Conservation (phyloP, 2,888 invertebrate species). For the Drosophila formosana region DNA sequence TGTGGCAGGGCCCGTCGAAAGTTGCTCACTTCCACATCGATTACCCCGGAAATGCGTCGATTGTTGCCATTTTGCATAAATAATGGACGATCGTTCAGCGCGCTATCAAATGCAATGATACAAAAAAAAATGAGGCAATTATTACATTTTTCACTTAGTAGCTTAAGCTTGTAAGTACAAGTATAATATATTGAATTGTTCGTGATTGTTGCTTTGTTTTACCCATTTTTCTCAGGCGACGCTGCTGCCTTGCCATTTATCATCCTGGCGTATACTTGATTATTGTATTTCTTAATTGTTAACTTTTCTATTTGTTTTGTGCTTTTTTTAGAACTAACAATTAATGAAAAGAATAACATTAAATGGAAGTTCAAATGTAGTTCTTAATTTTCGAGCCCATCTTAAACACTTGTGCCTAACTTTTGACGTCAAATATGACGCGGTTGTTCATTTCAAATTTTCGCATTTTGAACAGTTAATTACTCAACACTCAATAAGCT, state of each 20-base stretch:
- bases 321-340: conserved; percentile 13
- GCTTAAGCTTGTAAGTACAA: not conserved
- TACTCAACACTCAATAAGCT: conserved; percentile 34
- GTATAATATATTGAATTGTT: not conserved
- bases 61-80: conserved; percentile 82
- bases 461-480: conserved; percentile 21
- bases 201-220: conserved; percentile 35
- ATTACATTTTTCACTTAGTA: not conserved
- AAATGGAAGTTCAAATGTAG: not conserved
- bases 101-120: conserved; percentile 53
- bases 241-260: conserved; percentile 61
- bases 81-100: conserved; percentile 82
- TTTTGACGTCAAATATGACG: not conserved
- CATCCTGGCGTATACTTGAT: conserved; percentile 60
- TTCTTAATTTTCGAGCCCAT: no score
- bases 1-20: conserved; percentile 89
- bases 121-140: conserved; percentile 17
- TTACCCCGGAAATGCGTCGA: conserved; percentile 57
- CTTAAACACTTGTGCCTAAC: not conserved
- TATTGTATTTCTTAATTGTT: conserved; percentile 9
- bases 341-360: not conserved
- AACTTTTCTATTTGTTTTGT: conserved; percentile 20
- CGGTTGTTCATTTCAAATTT: not conserved
- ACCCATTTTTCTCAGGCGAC: conserved; percentile 70
- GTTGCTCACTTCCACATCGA: conserved; percentile 83